These are phyloP conservation scores for Aphaenogaster floridana DNA, from an alignment of 1,140 invertebrate genomes.

Conservation along the genomic window DNA sequence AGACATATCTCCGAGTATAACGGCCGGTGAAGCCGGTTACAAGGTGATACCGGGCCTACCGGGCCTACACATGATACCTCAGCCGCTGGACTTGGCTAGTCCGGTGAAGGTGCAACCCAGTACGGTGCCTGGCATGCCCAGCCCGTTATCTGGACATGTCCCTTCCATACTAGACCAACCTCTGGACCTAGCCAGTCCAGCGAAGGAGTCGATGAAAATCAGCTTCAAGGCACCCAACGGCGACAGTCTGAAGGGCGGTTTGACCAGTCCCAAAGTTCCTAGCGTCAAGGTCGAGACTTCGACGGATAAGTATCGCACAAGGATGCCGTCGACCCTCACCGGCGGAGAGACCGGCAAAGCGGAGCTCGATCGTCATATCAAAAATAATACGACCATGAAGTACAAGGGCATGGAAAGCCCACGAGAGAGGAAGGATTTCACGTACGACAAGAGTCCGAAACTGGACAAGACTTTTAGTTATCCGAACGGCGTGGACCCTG, in stretches of 20 bases:
- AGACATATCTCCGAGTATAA: slow-evolving; percentile 80
- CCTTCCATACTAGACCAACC: slow-evolving; percentile 72
- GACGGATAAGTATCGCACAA: slow-evolving; percentile 67
- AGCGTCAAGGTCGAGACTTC: slow-evolving; percentile 63
- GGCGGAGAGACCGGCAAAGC: slow-evolving; percentile 52
- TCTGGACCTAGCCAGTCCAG: slow-evolving; percentile 79
- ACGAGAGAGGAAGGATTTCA: slow-evolving; percentile 72
- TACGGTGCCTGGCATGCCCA: slow-evolving; percentile 67
- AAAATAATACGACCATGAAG: slow-evolving; percentile 61
- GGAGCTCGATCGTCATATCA: slow-evolving; percentile 74
- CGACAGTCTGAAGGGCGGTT: slow-evolving; percentile 58
- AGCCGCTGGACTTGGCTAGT: slow-evolving; percentile 83
- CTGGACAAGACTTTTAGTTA: slow-evolving; percentile 70
- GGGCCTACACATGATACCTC: slow-evolving; percentile 78
- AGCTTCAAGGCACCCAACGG: slow-evolving; percentile 72
- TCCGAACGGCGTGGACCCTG: slow-evolving; percentile 63
- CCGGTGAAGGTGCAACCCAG: slow-evolving; percentile 76
- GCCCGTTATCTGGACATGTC: slow-evolving; percentile 57
- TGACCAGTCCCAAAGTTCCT: slow-evolving; percentile 76
- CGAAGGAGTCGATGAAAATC: slow-evolving; percentile 73
- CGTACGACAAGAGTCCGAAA: slow-evolving; percentile 74
- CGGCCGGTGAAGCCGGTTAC: slow-evolving; percentile 75
- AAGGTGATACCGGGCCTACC: slow-evolving; percentile 82
- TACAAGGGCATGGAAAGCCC: slow-evolving; percentile 67
- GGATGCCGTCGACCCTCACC: slow-evolving; percentile 45